Evolutionary conservation across 2,888 invertebrate species (phyloP).

Genomic region (Ceraclea dissimilis): DNA sequence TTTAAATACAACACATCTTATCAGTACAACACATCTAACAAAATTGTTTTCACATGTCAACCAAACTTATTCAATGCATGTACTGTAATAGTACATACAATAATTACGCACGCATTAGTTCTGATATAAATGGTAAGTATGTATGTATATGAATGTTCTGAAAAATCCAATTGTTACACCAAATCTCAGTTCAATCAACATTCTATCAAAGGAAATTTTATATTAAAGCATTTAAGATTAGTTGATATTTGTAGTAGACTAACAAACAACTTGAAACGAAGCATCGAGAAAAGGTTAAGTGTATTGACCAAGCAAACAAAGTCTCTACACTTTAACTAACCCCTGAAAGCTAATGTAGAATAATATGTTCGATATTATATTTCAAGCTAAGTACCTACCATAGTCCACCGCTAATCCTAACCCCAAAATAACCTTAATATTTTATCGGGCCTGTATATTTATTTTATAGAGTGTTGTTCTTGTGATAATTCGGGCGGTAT

Average conservation of each 20-base stretch:
- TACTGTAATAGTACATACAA: too few species aligned
- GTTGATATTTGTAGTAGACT: background rate
- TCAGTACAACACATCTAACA: too few species aligned
- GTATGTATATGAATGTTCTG: too few species aligned
- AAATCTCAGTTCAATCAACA: background rate
- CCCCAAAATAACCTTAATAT: constrained; percentile 1
- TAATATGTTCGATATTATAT: background rate
- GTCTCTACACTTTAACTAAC: background rate
- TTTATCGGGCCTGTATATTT: background rate
- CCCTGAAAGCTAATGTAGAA: constrained; percentile 1
- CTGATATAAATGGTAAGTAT: too few species aligned
- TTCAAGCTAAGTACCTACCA: background rate
- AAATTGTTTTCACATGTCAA: too few species aligned
- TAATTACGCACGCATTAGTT: too few species aligned
- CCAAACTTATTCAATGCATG: too few species aligned
- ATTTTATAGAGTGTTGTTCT: too few species aligned
- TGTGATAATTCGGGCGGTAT: too few species aligned
- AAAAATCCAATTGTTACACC: too few species aligned
- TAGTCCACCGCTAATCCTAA: background rate
- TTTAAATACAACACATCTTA: too few species aligned
- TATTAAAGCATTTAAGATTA: background rate
- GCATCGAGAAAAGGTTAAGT: constrained; percentile 1
- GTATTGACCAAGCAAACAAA: constrained; percentile 1
- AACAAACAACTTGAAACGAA: background rate
- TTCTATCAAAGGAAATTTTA: background rate